Evolutionary conservation across 2,797 vertebrate genomes (phyloP), one percentile per base, ranked within the genome.

Genomic region (Euphonia xanthogaster): DNA sequence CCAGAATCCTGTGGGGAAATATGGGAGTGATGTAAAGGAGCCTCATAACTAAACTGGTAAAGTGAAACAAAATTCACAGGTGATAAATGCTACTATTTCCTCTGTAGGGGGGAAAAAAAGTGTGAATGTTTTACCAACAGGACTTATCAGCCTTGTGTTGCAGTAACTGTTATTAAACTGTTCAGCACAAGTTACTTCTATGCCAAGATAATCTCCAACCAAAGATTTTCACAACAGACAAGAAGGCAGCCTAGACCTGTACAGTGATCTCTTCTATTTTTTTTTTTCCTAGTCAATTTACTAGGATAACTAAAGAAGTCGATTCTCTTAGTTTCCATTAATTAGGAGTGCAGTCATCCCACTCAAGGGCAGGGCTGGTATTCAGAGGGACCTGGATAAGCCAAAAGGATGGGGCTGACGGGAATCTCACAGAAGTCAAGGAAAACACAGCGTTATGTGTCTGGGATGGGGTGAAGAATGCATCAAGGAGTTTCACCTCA

Each of bases 361-460:
- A 12, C 17, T 35, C 24, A 14, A 42, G 19, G 44, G 44, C 30
- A 60, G 19, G 55, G 45, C 53, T 80, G 24, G 60, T 45, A 6
- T 19, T 80, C 37, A 48, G 47, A 58, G 40, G 7, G 14, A 15
- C 21, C 7, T 10, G 24, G 14, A 4, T 10, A 76, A 62, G 33
- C 21, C 33, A 30, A 11, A 63, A 37, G 30, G 18, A 55, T 5
- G 5, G 8, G 15, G 23, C 44, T 37, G 39, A 23, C 10, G 24
- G 57, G 20, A 83, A 71, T 15, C 9, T 66, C 20, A n/a, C 0
- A 2, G 27, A 35, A 72, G 12, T 7, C 27, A 20, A 58, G 33
- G 27, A 19, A 77, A 81, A 5, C 5, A 23, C 1, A 0, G 12
- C 18, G 4, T 23, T 27, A 1, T 2, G 9, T 3, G 21, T 5